These are phyloP conservation scores for Chromobotia macracanthus DNA, from an alignment of 2,797 vertebrate genomes.

Conservation along the genomic window DNA sequence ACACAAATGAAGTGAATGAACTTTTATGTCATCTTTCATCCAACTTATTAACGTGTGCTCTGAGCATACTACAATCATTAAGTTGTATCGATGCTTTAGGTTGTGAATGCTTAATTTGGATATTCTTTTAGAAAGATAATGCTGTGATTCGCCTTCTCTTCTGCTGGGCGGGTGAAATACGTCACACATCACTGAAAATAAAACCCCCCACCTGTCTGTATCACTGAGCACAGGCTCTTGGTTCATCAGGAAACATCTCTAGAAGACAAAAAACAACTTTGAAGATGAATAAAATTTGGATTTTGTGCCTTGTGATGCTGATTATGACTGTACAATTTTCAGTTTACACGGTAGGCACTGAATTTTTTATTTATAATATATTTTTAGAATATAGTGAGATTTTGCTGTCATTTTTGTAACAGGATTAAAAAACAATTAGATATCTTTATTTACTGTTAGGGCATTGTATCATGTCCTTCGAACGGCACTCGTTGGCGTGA, in stretches of 20 bases:
- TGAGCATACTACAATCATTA: neutral
- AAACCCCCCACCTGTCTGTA: neutral
- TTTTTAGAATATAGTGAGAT: neutral
- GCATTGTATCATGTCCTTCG: neutral
- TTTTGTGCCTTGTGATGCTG: constrained; percentile 9
- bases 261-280: neutral
- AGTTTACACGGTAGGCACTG: neutral
- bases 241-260: neutral
- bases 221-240: neutral
- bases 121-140: neutral
- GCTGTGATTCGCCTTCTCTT: too few species aligned
- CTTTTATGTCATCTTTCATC: neutral
- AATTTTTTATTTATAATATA: neutral
- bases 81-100: neutral
- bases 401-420: neutral
- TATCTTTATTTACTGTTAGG: neutral
- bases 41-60: neutral
- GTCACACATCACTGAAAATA: constrained; percentile 3
- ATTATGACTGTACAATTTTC: constrained; percentile 23
- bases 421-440: neutral
- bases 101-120: neutral
- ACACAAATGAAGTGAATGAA: neutral
- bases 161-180: neutral
- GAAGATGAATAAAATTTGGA: constrained; percentile 6
- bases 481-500: neutral